Conservation (phyloP, 1,140 invertebrate species). For the Drosophila ercepeae region DNA sequence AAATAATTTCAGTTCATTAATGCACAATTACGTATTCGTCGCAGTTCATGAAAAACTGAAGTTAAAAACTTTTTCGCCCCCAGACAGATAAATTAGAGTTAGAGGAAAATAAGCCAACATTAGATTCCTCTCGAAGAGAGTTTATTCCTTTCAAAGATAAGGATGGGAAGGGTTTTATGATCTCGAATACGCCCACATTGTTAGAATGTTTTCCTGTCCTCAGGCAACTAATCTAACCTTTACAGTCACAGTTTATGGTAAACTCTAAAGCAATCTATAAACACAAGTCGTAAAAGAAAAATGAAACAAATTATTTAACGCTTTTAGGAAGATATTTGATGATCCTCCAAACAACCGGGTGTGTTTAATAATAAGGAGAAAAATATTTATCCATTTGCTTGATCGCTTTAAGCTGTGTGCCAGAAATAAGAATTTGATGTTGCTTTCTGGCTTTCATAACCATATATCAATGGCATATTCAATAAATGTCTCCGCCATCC, state of each 20-base stretch:
- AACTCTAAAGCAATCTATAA: slow-evolving; percentile 44
- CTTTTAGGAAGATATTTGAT: slow-evolving; percentile 33
- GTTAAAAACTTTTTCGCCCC: slow-evolving; percentile 39
- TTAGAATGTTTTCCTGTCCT: slow-evolving; percentile 26
- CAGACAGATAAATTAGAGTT: slow-evolving; percentile 46
- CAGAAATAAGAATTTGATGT: slow-evolving; percentile 27
- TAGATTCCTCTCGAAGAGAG: neutral
- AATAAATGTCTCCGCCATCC: slow-evolving; percentile 58
- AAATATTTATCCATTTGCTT: slow-evolving; percentile 9
- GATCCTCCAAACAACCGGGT: slow-evolving; percentile 29
- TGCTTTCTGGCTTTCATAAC: slow-evolving; percentile 50
- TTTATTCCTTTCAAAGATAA: neutral
- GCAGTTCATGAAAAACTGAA: slow-evolving; percentile 21
- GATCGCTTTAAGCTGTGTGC: slow-evolving; percentile 4
- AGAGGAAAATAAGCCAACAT: neutral
- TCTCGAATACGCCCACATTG: slow-evolving; percentile 8
- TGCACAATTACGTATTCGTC: slow-evolving; percentile 42
- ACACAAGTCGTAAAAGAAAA: slow-evolving; percentile 38
- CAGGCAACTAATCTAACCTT: slow-evolving; percentile 50
- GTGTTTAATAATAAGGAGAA: slow-evolving; percentile 22
- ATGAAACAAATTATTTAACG: slow-evolving; percentile 54
- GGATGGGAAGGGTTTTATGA: slow-evolving; percentile 28
- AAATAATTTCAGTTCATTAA: slow-evolving; percentile 61
- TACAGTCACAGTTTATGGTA: slow-evolving; percentile 34
- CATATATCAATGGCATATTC: slow-evolving; percentile 75